These are phyloP conservation scores for Amiota mariae DNA, from an alignment of 2,888 invertebrate species.

Conservation along the genomic window DNA sequence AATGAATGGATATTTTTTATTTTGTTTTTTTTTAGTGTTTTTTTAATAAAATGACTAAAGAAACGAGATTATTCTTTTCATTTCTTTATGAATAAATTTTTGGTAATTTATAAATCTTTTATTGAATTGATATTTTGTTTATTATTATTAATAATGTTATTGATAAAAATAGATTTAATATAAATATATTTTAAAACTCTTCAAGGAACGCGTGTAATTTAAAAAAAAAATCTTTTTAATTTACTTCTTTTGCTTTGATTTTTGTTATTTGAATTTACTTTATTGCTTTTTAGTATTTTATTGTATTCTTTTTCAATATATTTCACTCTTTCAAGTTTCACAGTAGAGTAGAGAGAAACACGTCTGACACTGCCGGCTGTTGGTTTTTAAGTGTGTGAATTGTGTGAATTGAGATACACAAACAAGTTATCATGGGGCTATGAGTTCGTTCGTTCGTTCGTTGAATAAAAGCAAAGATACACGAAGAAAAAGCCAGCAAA, in stretches of 20 bases:
- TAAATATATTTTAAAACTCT: background rate
- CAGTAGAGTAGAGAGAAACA: constrained; percentile 30
- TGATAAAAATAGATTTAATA: background rate
- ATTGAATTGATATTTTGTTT: background rate
- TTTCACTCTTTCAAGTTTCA: background rate
- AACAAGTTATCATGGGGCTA: constrained; percentile 18
- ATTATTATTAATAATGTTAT: background rate
- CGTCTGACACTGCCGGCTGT: constrained; percentile 58
- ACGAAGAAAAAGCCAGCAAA: too few relatives aligned
- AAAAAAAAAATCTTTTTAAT: background rate
- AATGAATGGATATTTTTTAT: constrained; percentile 13
- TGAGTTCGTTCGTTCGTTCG: background rate
- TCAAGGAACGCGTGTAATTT: background rate
- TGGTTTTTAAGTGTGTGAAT: constrained; percentile 48
- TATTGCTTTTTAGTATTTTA: background rate
- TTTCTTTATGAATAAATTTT: constrained; percentile 11
- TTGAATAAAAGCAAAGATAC: background rate
- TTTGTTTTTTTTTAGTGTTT: background rate
- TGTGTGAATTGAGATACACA: constrained; percentile 11
- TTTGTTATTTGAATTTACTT: background rate
- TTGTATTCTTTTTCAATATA: background rate
- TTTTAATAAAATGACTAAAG: background rate
- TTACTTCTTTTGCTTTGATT: background rate
- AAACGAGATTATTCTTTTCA: constrained; percentile 12
- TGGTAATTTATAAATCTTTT: background rate